Evolutionary conservation across 64 coral and sea anemone species (phyloP).

Genomic region (Montipora cactus): DNA sequence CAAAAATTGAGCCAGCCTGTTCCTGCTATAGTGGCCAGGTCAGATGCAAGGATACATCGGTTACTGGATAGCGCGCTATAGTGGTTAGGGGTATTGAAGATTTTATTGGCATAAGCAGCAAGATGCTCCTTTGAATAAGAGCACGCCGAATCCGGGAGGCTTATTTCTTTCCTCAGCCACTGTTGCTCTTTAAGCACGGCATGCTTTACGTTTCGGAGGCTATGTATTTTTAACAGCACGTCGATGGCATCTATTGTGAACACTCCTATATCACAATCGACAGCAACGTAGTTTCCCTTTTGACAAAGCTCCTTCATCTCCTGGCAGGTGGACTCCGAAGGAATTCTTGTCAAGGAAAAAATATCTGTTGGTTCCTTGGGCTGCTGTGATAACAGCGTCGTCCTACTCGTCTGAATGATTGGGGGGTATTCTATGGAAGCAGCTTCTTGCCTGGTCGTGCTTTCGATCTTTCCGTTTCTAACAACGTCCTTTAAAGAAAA

Average conservation of each 20-base stretch:
- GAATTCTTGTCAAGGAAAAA: conserved; percentile 16
- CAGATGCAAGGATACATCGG: conserved; percentile 42
- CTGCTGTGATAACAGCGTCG: background rate
- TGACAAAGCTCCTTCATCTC: conserved; percentile 42
- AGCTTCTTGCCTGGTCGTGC: background rate
- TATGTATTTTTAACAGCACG: conserved; percentile 35
- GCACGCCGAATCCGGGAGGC: conserved; percentile 14
- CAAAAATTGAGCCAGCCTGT: conserved; percentile 31
- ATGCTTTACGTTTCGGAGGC: conserved; percentile 29
- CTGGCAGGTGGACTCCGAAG: conserved; percentile 42
- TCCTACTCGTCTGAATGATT: background rate
- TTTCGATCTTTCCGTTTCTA: conserved; percentile 17
- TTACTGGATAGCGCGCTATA: background rate
- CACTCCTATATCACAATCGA: conserved; percentile 34
- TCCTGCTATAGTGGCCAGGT: conserved; percentile 46
- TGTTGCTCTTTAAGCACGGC: conserved; percentile 34
- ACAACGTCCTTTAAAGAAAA: no score
- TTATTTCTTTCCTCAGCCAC: conserved; percentile 48
- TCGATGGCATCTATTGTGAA: conserved; percentile 38
- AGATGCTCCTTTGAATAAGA: conserved; percentile 28
- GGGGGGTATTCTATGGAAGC: no score
- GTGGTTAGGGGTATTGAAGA: conserved; percentile 34
- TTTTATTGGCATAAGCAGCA: conserved; percentile 18
- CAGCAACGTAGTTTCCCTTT: conserved; percentile 37
- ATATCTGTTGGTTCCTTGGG: conserved; percentile 10